Conservation (phyloP, 2,113 vertebrate species). For the Sclerurus mexicanus region DNA sequence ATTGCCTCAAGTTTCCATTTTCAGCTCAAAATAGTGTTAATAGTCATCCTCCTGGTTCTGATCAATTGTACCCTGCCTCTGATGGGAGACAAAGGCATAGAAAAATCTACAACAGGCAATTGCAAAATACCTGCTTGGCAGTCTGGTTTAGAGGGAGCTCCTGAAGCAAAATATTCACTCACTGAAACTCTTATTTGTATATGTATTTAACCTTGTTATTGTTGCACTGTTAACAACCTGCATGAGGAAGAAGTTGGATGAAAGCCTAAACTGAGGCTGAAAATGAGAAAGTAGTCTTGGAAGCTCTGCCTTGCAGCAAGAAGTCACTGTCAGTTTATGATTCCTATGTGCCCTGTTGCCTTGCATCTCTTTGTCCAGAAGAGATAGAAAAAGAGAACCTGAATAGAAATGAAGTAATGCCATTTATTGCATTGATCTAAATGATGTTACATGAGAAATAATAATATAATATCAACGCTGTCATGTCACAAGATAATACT, state of each 20-base stretch:
- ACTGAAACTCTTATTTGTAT: neutral
- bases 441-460: neutral
- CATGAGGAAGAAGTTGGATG: neutral
- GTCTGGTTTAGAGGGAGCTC: neutral
- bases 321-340: neutral
- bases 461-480: neutral
- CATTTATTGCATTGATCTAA: neutral
- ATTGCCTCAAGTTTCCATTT: neutral
- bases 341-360: neutral
- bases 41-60: neutral
- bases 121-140: neutral
- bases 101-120: neutral
- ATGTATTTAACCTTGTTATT: neutral
- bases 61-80: neutral
- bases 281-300: neutral
- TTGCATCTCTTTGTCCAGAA: neutral
- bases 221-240: neutral
- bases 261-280: neutral
- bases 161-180: neutral
- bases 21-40: neutral
- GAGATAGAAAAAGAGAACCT: neutral
- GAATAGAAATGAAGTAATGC: neutral
- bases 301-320: neutral
- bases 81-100: neutral
- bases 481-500: neutral